Percentiles rank a stretch among this genome's conserved stretches.
phyloP scores from a whole-genome alignment of 2,113 vertebrate species.

The Brachionichthys hirsutus region DNA sequence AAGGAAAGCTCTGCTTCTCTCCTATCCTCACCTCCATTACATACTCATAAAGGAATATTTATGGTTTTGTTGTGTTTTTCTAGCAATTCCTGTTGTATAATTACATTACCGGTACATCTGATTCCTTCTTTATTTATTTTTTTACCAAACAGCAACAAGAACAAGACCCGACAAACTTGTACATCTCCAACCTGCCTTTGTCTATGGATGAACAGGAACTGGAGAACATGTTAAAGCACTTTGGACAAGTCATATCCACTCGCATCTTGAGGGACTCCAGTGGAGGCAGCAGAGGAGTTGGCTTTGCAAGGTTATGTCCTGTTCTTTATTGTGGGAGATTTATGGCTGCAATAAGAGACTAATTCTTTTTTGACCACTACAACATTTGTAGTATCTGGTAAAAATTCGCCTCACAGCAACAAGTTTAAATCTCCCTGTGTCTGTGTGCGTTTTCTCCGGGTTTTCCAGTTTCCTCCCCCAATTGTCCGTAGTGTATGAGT shows the following conservation, averaged over 20 bases:
- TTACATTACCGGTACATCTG: slow-evolving; percentile 9
- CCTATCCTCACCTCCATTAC: background rate
- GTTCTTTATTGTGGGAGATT: too few species aligned
- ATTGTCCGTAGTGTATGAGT: too few species aligned
- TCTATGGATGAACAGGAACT: slow-evolving; percentile 98
- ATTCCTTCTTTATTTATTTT: background rate
- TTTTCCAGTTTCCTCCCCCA: too few species aligned
- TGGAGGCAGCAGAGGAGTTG: slow-evolving; percentile 93
- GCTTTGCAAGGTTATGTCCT: slow-evolving; percentile 88
- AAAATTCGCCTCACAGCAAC: too few species aligned
- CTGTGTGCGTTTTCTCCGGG: too few species aligned
- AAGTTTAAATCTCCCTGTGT: too few species aligned
- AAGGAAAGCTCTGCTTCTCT: background rate
- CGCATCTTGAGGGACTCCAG: slow-evolving; percentile 91
- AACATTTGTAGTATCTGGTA: too few species aligned
- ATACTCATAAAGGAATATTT: slow-evolving; percentile 10
- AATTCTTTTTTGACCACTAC: too few species aligned
- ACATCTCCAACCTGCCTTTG: slow-evolving; percentile 95
- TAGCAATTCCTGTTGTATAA: background rate
- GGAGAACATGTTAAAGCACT: slow-evolving; percentile 96
- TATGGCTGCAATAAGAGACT: too few species aligned
- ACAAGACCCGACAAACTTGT: slow-evolving; percentile 96
- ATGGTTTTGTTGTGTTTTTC: slow-evolving; percentile 11
- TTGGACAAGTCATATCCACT: slow-evolving; percentile 96
- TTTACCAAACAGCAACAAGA: slow-evolving; percentile 91